Percentiles rank a stretch among this genome's conserved stretches.
phyloP scores from a whole-genome alignment of 2,113 vertebrate genomes.

The Sciurus niger region DNA sequence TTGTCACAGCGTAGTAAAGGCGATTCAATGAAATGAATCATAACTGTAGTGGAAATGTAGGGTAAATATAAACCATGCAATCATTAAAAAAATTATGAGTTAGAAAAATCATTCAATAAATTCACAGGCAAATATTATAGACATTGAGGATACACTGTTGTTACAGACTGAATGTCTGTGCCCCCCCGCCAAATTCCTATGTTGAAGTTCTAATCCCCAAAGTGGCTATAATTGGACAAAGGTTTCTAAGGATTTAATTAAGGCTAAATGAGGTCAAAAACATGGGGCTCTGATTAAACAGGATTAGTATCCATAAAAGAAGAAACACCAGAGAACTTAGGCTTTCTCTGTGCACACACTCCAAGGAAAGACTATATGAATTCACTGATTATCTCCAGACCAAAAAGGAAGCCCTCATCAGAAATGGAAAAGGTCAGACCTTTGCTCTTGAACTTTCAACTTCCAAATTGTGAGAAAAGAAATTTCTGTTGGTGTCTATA shows the following conservation, averaged over 20 bases:
- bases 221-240: neutral
- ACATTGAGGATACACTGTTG: neutral
- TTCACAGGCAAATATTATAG: neutral
- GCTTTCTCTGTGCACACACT: neutral
- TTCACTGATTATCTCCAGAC: neutral
- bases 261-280: neutral
- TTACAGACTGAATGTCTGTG: neutral
- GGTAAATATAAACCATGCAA: neutral
- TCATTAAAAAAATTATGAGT: constrained; percentile 44
- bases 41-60: neutral
- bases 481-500: neutral
- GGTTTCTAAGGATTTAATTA: neutral
- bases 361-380: neutral
- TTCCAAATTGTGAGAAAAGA: neutral
- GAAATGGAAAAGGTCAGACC: neutral
- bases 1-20: neutral
- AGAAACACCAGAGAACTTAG: neutral
- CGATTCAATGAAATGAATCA: constrained; percentile 4
- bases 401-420: neutral
- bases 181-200: neutral
- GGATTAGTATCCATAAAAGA: neutral
- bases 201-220: neutral
- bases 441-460: neutral
- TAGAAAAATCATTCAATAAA: constrained; percentile 53
- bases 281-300: neutral